Evolutionary conservation across 2,888 invertebrate genomes (phyloP).

Genomic region (Trachelus stipa): DNA sequence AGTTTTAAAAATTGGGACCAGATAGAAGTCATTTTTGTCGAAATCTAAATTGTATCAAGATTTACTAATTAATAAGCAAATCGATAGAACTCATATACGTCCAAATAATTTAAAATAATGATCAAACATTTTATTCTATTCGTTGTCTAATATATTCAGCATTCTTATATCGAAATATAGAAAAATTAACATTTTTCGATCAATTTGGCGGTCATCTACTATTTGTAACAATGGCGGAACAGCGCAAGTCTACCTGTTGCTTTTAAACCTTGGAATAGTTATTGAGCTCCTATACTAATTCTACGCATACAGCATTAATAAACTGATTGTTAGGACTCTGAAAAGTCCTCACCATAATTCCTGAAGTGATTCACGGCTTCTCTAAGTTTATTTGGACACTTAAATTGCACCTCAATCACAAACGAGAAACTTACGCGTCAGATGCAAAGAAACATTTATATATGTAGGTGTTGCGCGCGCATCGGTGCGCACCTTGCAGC

Average conservation of each 20-base stretch:
- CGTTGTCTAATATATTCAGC: background rate
- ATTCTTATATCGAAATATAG: background rate
- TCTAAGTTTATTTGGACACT: background rate
- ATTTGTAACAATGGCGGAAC: background rate
- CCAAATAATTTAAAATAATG: background rate
- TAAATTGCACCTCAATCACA: background rate
- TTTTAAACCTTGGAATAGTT: background rate
- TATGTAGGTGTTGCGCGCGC: background rate
- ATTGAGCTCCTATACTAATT: background rate
- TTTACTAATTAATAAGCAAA: background rate
- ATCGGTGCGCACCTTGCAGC: background rate
- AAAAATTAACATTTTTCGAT: background rate
- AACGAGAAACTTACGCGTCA: background rate
- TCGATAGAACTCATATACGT: background rate
- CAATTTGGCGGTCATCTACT: background rate
- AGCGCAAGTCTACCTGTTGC: background rate
- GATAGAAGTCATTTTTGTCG: background rate
- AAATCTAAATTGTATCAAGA: background rate
- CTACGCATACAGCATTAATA: background rate
- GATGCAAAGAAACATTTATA: background rate
- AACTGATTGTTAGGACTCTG: background rate
- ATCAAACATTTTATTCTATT: background rate
- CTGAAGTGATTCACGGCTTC: background rate
- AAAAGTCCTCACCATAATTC: background rate
- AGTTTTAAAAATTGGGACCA: background rate